Base-by-base conservation (phyloP, 2,888 invertebrate genomes). In the Matsumyia berberina region DNA sequence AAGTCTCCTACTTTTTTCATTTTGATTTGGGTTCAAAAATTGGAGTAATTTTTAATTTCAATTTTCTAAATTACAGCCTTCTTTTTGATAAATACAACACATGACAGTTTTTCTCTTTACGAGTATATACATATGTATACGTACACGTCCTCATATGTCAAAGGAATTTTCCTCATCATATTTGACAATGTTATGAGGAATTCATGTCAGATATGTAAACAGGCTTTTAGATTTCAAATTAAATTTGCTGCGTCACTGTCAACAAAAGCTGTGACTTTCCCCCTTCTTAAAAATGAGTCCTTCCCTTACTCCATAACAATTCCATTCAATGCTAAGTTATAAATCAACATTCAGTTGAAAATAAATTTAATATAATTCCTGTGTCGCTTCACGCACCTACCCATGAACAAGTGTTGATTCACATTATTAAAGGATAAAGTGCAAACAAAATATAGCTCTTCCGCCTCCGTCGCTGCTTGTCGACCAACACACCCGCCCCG, bases 331-430 rank as follows among this genome's bases (percentile, higher is more conserved):
- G 29, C 8, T 15, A 4, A 3, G 24, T 70, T 46, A 55, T 64
- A 57, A 70, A 78, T 62, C 62, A 70, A 78, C 70, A 49, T 79
- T 66, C 12, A 58, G 42, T 42, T 72, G 9, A 79, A 66, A 79
- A 55, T 31, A 12, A 70, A 55, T 62, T 73, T 55, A 1, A 64
- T 24, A 24, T 24, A 1, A 24, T 24, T 24, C 24, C 24, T n/a
- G n/a, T n/a, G n/a, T n/a, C n/a, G n/a, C n/a, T n/a, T n/a, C n/a
- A n/a, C n/a, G n/a, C n/a, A 24, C 24, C 24, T 24, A 24, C 64
- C n/a, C 44, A 19, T 9, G 44, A 6, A 33, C 35, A 58, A 49
- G 58, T 70, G 70, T 17, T 70, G 29, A 55, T 70, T 49, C 69
- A 15, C 42, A 78, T 62, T 70, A 49, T 12, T 31, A 46, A 70